Conservation (phyloP, 2,888 invertebrate species). For the Morinoia aosen region DNA sequence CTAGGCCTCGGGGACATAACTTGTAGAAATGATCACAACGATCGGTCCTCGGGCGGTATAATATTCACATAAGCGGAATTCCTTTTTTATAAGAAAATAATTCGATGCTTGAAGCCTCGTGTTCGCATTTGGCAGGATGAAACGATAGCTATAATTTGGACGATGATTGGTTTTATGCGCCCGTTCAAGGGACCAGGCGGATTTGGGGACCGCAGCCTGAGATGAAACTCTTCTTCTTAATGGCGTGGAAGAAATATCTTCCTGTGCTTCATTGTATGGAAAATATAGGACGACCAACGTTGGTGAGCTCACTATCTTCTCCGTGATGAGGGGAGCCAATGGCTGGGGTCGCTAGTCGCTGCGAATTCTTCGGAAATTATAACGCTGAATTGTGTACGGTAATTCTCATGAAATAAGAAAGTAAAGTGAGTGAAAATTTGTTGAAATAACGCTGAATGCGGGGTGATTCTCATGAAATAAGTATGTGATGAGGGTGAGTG, state of each 20-base stretch:
- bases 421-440: too few species aligned
- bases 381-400: too few species aligned
- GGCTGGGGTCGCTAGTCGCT: background rate
- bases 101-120: background rate
- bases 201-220: background rate
- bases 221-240: background rate
- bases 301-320: background rate
- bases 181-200: background rate
- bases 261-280: background rate
- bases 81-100: background rate
- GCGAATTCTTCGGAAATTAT: background rate
- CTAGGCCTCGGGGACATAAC: background rate
- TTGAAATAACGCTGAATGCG: too few species aligned
- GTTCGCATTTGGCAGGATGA: constrained; percentile 3
- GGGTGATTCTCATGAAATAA: too few species aligned
- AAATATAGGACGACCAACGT: background rate
- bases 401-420: too few species aligned
- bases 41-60: background rate
- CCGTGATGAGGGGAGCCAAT: background rate
- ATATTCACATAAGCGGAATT: background rate
- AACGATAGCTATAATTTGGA: background rate
- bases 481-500: too few species aligned
- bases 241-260: background rate
- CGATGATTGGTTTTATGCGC: background rate
- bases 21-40: background rate